Conservation (phyloP, 2,113 vertebrate species). For the Litocranius walleri region DNA sequence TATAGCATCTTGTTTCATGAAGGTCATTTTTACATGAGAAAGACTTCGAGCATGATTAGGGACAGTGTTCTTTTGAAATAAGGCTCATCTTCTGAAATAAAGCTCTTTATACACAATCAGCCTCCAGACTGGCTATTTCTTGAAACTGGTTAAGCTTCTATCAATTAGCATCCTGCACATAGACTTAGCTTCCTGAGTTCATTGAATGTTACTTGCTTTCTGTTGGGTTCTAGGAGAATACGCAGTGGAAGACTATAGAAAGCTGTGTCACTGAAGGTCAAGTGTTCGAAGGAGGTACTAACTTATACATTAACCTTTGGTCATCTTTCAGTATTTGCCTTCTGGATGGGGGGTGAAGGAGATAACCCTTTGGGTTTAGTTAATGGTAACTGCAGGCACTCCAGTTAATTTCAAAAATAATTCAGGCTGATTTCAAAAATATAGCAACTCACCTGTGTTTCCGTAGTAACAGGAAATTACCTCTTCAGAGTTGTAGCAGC, state of each 20-base stretch:
- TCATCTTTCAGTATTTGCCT: not conserved
- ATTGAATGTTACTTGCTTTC: not conserved
- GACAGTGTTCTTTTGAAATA: not conserved
- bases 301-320: fast-evolving
- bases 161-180: not conserved
- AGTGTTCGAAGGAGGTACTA: too few species aligned
- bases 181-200: not conserved
- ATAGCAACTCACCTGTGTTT: slow-evolving; percentile 64
- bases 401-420: not conserved
- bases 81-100: not conserved
- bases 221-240: not conserved
- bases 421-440: not conserved
- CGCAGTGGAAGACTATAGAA: not conserved
- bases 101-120: not conserved
- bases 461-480: slow-evolving; percentile 75
- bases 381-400: not conserved
- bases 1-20: not conserved
- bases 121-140: not conserved
- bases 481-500: slow-evolving; percentile 59
- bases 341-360: too few species aligned
- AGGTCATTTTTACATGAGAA: not conserved
- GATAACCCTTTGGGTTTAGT: not conserved
- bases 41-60: not conserved
- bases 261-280: not conserved
- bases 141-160: not conserved